These are phyloP conservation scores for Xylota segnis DNA, from an alignment of 2,888 invertebrate genomes.

Conservation along the genomic window DNA sequence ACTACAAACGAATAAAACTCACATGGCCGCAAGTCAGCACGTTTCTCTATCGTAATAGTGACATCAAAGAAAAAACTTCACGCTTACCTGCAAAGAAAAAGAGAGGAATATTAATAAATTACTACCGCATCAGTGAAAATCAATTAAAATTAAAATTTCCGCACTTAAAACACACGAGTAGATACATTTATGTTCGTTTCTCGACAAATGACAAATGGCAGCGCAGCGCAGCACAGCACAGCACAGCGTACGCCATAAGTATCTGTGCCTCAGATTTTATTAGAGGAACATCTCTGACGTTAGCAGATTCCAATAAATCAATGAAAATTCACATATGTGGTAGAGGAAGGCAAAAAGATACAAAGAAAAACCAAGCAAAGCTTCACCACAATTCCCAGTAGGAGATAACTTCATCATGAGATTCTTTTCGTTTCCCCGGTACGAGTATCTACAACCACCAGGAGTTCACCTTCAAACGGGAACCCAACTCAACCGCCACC, in stretches of 20 bases:
- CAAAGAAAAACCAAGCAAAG: not conserved
- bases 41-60: not conserved
- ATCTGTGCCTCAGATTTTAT: not conserved
- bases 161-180: not conserved
- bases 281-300: slow-evolving; percentile 9
- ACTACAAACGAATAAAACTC: not conserved
- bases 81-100: slow-evolving; percentile 70
- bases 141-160: slow-evolving; percentile 24
- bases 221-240: not conserved
- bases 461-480: slow-evolving; percentile 1
- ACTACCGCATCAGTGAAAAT: not conserved
- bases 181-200: not conserved
- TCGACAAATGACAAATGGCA: slow-evolving; percentile 24
- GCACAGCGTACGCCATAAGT: not conserved
- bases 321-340: slow-evolving; percentile 8
- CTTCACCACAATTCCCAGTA: slow-evolving; percentile 11
- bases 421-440: not conserved
- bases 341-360: not conserved
- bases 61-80: slow-evolving; percentile 9
- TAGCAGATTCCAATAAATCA: slow-evolving; percentile 38
- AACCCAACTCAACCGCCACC: not conserved
- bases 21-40: not conserved
- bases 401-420: slow-evolving; percentile 34
- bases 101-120: slow-evolving; percentile 25
- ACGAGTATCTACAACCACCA: not conserved